Base-by-base conservation (phyloP, 2,113 vertebrate genomes). In the Candoia aspera region DNA sequence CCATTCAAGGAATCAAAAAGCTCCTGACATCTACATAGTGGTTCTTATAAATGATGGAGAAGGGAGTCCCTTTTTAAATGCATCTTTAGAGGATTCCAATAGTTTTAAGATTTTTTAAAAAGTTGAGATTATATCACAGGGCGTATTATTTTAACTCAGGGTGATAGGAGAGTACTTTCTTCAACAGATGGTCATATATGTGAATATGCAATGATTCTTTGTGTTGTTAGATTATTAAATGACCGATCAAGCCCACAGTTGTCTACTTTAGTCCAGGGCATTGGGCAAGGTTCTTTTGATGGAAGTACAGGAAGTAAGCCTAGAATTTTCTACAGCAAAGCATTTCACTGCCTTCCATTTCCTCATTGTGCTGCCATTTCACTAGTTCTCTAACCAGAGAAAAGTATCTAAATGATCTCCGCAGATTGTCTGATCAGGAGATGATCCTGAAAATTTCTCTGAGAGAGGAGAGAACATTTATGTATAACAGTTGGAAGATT, bases 31-130 rank as follows among this genome's bases (percentile, higher is more conserved):
- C 62, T 87, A 84, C 88, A 46, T 84, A 1, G 24, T 29, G 49
- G 86, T 79, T 93, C 93, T 54, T 89, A 15, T 37, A 33, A 90
- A 92, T 84, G 90, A 79, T 23, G 17, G 84, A 57, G 86, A 33
- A 17, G 42, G 24, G 85, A 84, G 29, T 19, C 57, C 29, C 54
- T 3, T 53, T 90, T 59, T 29, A 86, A 87, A 87, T 92, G 9
- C n/a, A 29, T 49, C 33, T 58, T 87, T 57, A 37, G 42, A 68
- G 53, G 85, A 19, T 88, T 79, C 37, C 83, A 26, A 68, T 88
- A 46, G 24, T 87, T 91, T 91, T 46, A n/a, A 84, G 42, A 49
- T n/a, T 29, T 8, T 83, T 17, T 26, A 42, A 89, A 33, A 46
- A 54, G n/a, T 55, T 46, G 54, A 42, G 26, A 84, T 60, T 84